Base-by-base conservation (phyloP, 1,140 invertebrate genomes). In the Babylonia areolata region DNA sequence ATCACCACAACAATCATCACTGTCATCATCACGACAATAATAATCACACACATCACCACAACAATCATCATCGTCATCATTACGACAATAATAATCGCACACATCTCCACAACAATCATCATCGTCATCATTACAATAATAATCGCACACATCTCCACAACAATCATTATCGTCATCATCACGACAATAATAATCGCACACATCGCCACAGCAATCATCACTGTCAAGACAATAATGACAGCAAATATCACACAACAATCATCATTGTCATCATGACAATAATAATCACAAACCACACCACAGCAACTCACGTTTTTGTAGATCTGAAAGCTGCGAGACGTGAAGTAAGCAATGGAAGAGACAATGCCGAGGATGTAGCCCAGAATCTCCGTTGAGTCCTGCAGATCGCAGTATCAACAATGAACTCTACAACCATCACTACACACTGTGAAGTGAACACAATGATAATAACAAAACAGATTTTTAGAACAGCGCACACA, bases 301-400 rank as follows among this genome's bases (percentile, higher is more conserved):
- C 9, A 51, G 28, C 42, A 39, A 91, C 90, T 91, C 85, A 92
- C 91, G 88, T 92, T 92, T 89, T 90, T 91, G 81, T 85, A 88
- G 37, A 92, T 88, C 82, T 92, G 91, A 75, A 88, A 86, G 6
- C 88, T 15, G 51, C 91, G 82, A 17, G 91, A 91, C 3, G 89
- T 88, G 6, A 89, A 82, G 64, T 92, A 92, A 46, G 90, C 91
- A n/a, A 91, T 40, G 86, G 90, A 88, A 31, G 91, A 92, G 3
- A 91, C 84, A 33, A 91, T 78, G 17, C 90, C 91, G 71, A 91
- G 85, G 6, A 84, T 88, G 90, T 91, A 92, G 17, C 91, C 91
- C n/a, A 89, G 46, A 64, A 90, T 86, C 71, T 92, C 91, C 85
- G 79, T 58, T 51, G 87, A 69, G 85, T 87, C 87, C 91, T 92